phyloP scores from a whole-genome alignment of 2,113 vertebrate species.

The Megaceryle torquata region DNA sequence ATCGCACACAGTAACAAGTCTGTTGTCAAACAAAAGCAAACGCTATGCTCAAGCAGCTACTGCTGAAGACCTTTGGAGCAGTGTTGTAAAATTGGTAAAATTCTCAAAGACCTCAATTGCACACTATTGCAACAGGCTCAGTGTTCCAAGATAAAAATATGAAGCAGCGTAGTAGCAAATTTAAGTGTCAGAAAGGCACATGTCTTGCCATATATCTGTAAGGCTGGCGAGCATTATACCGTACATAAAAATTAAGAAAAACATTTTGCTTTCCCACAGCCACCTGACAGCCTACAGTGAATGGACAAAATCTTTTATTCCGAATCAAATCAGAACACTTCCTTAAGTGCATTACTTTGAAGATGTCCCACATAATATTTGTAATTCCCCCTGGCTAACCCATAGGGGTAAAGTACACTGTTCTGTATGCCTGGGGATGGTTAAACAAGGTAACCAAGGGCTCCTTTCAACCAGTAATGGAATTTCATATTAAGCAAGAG shows the following conservation, averaged over 20 bases:
- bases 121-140: not conserved
- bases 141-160: not conserved
- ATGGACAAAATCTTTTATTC: not conserved
- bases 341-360: not conserved
- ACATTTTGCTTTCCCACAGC: not conserved
- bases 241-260: not conserved
- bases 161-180: not conserved
- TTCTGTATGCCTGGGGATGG: not conserved
- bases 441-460: not conserved
- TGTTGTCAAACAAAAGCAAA: not conserved
- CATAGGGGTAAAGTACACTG: not conserved
- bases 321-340: not conserved
- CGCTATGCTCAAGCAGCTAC: not conserved
- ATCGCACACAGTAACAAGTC: not conserved
- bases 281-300: not conserved
- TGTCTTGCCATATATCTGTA: too few relatives aligned
- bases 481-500: not conserved
- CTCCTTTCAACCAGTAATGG: not conserved
- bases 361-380: not conserved
- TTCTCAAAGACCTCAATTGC: not conserved
- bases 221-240: not conserved
- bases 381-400: not conserved
- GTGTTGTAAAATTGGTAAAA: not conserved
- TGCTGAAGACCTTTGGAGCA: fast-evolving
- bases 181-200: not conserved